Evolutionary conservation across 2,888 invertebrate genomes (phyloP).

Genomic region (Drymonia ruficornis): DNA sequence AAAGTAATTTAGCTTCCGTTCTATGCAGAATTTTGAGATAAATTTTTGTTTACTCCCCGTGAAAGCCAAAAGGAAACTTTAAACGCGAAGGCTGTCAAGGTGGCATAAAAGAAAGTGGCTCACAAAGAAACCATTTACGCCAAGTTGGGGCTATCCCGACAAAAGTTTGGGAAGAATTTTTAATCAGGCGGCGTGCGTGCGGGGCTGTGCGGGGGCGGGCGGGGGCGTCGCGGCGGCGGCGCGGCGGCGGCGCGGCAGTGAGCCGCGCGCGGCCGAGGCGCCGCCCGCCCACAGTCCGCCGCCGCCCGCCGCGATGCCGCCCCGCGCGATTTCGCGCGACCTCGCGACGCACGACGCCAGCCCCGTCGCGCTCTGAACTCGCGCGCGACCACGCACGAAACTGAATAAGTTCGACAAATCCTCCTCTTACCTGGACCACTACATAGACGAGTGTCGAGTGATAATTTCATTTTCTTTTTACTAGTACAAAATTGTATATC

Average conservation of each 20-base stretch:
- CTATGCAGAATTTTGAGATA: not conserved
- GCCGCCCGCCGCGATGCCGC: constrained; percentile 60
- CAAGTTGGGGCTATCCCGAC: constrained; percentile 60
- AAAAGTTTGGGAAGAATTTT: constrained; percentile 77
- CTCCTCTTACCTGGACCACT: constrained; percentile 83
- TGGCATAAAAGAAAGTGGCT: constrained; percentile 42
- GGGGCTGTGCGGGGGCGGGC: constrained; percentile 31
- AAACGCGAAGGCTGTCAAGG: constrained; percentile 14
- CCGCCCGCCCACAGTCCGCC: constrained; percentile 71
- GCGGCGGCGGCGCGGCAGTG: constrained; percentile 77
- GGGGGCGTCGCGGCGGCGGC: constrained; percentile 51
- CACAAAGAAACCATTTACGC: constrained; percentile 54
- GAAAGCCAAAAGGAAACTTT: constrained; percentile 4
- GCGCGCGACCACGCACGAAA: constrained; percentile 72
- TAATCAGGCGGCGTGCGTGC: constrained; percentile 64
- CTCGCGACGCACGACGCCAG: constrained; percentile 44
- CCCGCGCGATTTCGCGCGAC: constrained; percentile 52
- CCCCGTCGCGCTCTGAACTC: constrained; percentile 61
- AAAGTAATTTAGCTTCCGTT: not conserved
- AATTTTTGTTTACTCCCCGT: not conserved
- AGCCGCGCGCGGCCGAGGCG: constrained; percentile 85
- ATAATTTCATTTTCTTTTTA: constrained; percentile 58
- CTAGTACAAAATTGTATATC: constrained; percentile 82
- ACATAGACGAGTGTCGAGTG: constrained; percentile 76
- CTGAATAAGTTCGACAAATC: constrained; percentile 85